Evolutionary conservation across 2,797 vertebrate species (phyloP), one percentile per base, ranked within the genome.

Genomic region (Schizopygopsis pylzovi): DNA sequence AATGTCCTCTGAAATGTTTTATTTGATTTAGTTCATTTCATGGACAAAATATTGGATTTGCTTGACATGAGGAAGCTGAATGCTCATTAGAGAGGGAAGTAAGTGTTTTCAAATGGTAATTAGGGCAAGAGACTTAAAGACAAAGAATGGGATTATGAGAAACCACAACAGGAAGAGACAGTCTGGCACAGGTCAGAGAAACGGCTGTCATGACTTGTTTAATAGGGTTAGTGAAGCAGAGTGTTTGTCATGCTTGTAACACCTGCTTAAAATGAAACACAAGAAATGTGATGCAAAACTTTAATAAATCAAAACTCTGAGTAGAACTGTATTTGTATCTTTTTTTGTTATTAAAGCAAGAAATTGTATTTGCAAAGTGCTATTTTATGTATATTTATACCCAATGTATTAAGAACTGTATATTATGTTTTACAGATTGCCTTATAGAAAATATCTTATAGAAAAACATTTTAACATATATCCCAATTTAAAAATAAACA

Each of bases 111-210:
- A 63, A 65, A 65, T 9, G 25, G 39, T 61, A 59, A 61, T 28
- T 45, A 22, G 10, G 54, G 18, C 15, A 61, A 54, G 79, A 70
- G 63, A 22, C 28, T 82, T 61, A 39, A 71, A 43, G 37, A 79
- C 56, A 45, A 61, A 63, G 68, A 37, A 82, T 45, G 37, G 39
- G 39, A 61, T 73, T 61, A 73, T 33, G 81, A 82, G 43, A 33
- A 76, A 77, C 13, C 20, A 77, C 33, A 67, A 76, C 59, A 76
- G 82, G 59, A 76, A 75, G 65, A 52, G 20, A 67, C 22, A 37
- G 22, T 63, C 33, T 72, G 52, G 6, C 22, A 56, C 8, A 7
- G 13, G n/a, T 4, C 16, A 20, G 16, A 83, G 41, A 61, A 61
- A 28, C 1, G 3, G 5, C 15, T 18, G 13, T 8, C 15, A 20